Conservation (phyloP, 2,797 vertebrate genomes). For the Heteromormyrus szaboi region DNA sequence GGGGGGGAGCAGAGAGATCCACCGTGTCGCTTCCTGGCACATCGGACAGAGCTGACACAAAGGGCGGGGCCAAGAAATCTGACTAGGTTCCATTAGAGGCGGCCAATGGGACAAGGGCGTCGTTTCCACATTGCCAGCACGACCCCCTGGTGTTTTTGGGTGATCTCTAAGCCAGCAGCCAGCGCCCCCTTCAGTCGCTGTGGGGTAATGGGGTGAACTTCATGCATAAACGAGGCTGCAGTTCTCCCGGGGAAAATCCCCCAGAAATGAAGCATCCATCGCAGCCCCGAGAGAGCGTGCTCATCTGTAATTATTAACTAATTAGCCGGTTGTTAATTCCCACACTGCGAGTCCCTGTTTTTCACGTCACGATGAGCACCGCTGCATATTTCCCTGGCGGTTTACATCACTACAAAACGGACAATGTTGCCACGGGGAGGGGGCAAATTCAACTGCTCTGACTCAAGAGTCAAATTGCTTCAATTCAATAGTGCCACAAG, state of each 20-base stretch:
- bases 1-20: not conserved
- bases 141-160: not conserved
- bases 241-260: not conserved
- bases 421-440: not conserved
- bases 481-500: not conserved
- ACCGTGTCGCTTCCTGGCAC: not conserved
- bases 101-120: not conserved
- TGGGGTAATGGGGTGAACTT: not conserved
- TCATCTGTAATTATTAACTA: constrained; percentile 14
- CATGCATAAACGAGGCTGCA: not conserved
- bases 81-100: not conserved
- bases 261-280: not conserved
- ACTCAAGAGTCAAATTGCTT: not conserved
- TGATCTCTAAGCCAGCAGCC: not conserved
- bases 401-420: not conserved
- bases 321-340: constrained; percentile 10
- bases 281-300: not conserved
- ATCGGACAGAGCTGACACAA: not conserved
- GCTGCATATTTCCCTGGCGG: not conserved
- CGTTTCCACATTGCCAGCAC: not conserved
- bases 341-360: not conserved
- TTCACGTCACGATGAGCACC: not conserved
- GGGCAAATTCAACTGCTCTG: not conserved
- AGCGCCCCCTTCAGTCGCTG: not conserved
- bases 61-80: not conserved